These are phyloP conservation scores for Drosophila repletoides DNA, from an alignment of 1,140 invertebrate genomes.

Conservation along the genomic window DNA sequence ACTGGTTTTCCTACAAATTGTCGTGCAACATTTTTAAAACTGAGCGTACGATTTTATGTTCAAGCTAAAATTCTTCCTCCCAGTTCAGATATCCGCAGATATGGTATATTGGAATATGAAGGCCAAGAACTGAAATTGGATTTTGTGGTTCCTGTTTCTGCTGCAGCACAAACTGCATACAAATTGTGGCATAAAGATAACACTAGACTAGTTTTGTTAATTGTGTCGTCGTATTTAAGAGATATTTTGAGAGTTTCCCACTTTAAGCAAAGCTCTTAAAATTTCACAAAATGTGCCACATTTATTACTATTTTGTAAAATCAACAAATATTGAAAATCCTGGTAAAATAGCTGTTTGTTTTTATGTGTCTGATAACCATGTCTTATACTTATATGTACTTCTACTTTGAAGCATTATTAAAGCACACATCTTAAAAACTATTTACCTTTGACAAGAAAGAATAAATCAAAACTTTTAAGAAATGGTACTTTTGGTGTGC, in stretches of 20 bases:
- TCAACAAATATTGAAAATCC: too few species aligned
- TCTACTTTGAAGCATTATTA: too few species aligned
- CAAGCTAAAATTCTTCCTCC: not conserved
- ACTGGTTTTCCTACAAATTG: slow-evolving; percentile 12
- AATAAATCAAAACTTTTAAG: too few species aligned
- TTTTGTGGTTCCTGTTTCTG: slow-evolving; percentile 9
- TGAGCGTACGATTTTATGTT: slow-evolving; percentile 20
- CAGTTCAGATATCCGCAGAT: not conserved
- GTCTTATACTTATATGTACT: too few species aligned
- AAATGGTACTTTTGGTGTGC: too few species aligned
- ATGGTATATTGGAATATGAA: slow-evolving; percentile 3
- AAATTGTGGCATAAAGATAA: not conserved
- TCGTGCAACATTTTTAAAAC: slow-evolving; percentile 2
- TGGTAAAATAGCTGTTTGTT: too few species aligned
- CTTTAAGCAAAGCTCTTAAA: not conserved
- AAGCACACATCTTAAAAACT: too few species aligned
- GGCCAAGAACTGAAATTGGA: slow-evolving; percentile 5
- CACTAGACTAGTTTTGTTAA: not conserved
- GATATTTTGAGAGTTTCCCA: not conserved
- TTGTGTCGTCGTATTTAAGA: not conserved
- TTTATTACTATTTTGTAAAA: too few species aligned
- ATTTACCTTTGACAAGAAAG: too few species aligned
- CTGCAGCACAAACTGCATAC: slow-evolving; percentile 4
- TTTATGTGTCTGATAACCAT: too few species aligned
- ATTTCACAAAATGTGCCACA: not conserved